phyloP scores from a whole-genome alignment of 2,797 vertebrate genomes.

The Schizopygopsis pylzovi region DNA sequence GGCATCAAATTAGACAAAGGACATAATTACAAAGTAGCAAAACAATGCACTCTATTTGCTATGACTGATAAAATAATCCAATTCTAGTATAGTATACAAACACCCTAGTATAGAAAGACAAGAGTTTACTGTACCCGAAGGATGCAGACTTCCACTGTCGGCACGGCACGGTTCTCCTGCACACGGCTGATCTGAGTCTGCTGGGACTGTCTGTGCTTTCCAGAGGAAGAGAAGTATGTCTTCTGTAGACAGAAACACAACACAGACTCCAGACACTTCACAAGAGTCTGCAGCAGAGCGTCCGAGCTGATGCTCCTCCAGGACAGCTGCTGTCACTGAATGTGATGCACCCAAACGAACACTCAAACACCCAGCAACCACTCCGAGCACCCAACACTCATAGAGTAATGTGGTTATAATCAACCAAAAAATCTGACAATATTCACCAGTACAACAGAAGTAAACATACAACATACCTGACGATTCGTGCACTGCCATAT shows the following conservation, averaged over 20 bases:
- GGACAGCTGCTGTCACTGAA: not conserved
- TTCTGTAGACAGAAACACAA: slow-evolving; percentile 62
- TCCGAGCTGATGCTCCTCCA: not conserved
- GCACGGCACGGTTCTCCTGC: slow-evolving; percentile 71
- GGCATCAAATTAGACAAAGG: not conserved
- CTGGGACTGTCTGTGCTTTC: slow-evolving; percentile 65
- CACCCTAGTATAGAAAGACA: not conserved
- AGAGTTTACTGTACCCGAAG: slow-evolving; percentile 76
- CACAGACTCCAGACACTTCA: not conserved
- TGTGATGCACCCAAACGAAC: not conserved
- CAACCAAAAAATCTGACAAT: not conserved
- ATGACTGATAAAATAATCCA: not conserved
- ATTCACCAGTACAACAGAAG: not conserved
- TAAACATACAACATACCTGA: slow-evolving; percentile 78
- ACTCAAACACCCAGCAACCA: not conserved
- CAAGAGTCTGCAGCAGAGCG: not conserved
- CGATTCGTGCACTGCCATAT: slow-evolving; percentile 78
- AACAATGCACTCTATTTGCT: not conserved
- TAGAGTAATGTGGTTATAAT: not conserved
- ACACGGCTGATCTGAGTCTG: slow-evolving; percentile 65
- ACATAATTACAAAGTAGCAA: not conserved
- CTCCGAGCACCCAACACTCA: not conserved
- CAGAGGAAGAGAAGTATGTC: slow-evolving; percentile 76
- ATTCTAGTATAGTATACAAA: not conserved
- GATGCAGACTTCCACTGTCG: slow-evolving; percentile 80